Evolutionary conservation across 37 sponge, comb jelly and placozoan species (phyloP), one percentile per base, ranked within the genome.

Genomic region (Aplysina aerophoba): DNA sequence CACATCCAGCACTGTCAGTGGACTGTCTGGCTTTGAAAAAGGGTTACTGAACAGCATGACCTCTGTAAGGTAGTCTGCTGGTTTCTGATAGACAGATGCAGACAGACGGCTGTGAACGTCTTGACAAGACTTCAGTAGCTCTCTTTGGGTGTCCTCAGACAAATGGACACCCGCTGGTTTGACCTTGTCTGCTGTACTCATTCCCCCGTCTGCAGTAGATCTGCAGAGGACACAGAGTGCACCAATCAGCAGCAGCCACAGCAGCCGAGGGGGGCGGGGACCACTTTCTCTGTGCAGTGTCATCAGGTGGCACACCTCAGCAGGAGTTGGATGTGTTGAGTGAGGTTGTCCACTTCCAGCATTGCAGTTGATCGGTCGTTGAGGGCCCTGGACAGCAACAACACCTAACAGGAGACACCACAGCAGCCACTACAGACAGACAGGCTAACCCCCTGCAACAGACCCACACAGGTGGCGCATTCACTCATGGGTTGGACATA

Each of bases 1-100:
- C 22, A 86, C 55, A 74, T 90, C 91, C 13, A 90, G 8, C 19
- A 90, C 16, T 28, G 91, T 59, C 34, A 67, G 36, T 0, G 61
- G 39, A 31, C 20, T 37, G n/a, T 65, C 38, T 31, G 73, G 83
- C 28, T 60, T 67, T 2, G 84, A 6, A 65, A 85, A 89, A 36
- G 59, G 53, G 15, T 81, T 78, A 54, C 79, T 58, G 55, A 86
- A 89, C 35, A 68, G 20, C 38, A 85, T 38, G 22, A 81, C 74
- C 74, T 68, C 35, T 12, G 68, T 59, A 17, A 83, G 30, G 37
- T 60, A 11, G 36, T 87, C 87, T 31, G 59, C 3, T 55, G 73
- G 50, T 24, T n/a, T n/a, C 50, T 40, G 37, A 2, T 6, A 6
- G 21, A 73, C 6, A 13, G 37, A 35, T 28, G 38, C 35, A 35